A percentile compares a stretch with the other conserved stretches of the same genome.
These are phyloP conservation scores for Capreolus pygargus DNA, from an alignment of 2,113 vertebrate genomes.

Conservation along the genomic window DNA sequence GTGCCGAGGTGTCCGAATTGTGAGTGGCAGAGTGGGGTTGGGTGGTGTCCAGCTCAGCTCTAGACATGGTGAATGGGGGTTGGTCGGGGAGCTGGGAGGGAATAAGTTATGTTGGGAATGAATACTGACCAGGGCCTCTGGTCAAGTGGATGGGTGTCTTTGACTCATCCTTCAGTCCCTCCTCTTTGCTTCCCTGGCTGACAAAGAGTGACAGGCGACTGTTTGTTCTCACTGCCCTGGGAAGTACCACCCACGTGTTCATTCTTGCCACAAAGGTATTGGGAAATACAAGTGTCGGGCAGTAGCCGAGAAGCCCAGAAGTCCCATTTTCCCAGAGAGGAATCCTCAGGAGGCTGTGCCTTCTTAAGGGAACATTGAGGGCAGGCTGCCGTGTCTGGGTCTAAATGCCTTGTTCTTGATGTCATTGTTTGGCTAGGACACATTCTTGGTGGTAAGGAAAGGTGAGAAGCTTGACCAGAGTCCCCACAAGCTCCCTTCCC, in stretches of 20 bases:
- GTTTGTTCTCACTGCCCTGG: neutral
- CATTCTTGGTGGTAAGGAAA: neutral
- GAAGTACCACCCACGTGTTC: neutral
- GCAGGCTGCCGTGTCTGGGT: neutral
- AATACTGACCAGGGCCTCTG: neutral
- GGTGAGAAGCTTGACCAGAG: neutral
- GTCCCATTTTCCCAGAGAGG: neutral
- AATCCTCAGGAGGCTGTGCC: neutral
- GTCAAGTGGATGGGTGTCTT: neutral
- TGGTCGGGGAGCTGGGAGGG: neutral
- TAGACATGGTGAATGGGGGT: neutral
- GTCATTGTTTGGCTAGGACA: neutral
- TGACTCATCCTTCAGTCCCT: neutral
- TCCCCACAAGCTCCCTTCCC: neutral
- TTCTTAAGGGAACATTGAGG: neutral
- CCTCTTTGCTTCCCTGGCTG: neutral
- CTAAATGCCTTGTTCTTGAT: neutral
- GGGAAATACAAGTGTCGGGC: neutral
- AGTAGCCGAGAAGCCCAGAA: neutral
- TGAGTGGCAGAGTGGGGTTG: slow-evolving; percentile 78
- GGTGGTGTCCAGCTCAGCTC: neutral
- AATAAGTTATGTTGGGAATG: neutral
- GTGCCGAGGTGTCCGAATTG: slow-evolving; percentile 95
- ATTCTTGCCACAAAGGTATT: neutral
- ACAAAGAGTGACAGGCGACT: neutral